Evolutionary conservation across 2,113 vertebrate species (phyloP), one percentile per base, ranked within the genome.

Genomic region (Chinchilla lanigera): DNA sequence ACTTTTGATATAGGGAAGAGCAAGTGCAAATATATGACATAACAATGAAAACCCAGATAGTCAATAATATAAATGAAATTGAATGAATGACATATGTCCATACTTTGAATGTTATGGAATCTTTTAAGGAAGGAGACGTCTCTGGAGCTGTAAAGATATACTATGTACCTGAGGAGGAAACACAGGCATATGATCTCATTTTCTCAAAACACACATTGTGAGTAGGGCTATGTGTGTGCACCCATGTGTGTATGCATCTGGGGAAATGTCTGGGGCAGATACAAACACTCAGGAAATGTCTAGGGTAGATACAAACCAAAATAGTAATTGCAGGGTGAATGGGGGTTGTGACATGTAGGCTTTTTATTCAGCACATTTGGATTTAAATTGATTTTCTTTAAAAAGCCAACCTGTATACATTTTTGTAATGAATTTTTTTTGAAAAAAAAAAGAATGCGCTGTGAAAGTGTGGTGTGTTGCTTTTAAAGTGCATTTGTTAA

Each of bases 401-500:
- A 26, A 86, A 84, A 86, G 52, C 26, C 71, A 96, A 92, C 4
- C 33, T 93, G 4, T 50, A 35, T 90, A 78, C 11, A 75, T 96
- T 94, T 94, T 94, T 94, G 7, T 65, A 89, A 83, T 89, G 14
- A 5, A 56, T 86, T 71, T 86, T 75, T 82, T 63, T 89, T 95
- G 78, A n/a, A 47, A 54, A 89, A 30, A 56, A n/a, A 56, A 81
- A 84, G 19, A 86, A 67, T 28, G 17, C 0, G 7, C 9, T 73
- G 14, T 95, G 54, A 65, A 90, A 93, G 50, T 41, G 58, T 14
- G 14, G 44, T 86, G 26, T 41, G n/a, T 19, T 95, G 54, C 65
- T 94, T 9, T 85, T 86, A 86, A 95, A 94, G n/a, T 86, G 20
- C 58, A 41, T 89, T 93, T 86, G 67, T 69, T 91, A 97, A 89